These are phyloP conservation scores for Dicyrtoma fusca DNA, from an alignment of 2,888 invertebrate species.

Conservation along the genomic window DNA sequence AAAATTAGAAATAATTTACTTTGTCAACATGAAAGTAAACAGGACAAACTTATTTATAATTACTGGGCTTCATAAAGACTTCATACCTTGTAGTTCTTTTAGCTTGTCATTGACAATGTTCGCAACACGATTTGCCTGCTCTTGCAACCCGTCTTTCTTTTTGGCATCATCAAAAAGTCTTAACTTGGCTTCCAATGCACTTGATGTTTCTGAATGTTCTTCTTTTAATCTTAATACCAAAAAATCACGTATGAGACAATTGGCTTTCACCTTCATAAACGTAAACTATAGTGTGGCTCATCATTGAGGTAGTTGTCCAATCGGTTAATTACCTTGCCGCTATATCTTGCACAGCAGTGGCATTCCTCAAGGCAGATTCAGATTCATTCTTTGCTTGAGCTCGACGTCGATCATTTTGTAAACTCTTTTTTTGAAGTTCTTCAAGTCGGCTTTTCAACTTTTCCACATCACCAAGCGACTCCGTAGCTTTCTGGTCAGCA, in stretches of 20 bases:
- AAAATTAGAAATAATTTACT: too few relatives aligned
- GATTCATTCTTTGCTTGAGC: conserved; percentile 79
- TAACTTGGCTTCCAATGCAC: conserved; percentile 72
- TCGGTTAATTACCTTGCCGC: conserved; percentile 61
- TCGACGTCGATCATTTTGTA: conserved; percentile 80
- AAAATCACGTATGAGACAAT: neutral
- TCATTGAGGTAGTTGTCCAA: conserved; percentile 39
- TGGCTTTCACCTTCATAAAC: conserved; percentile 8
- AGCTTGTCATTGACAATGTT: conserved; percentile 76
- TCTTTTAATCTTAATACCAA: conserved; percentile 62
- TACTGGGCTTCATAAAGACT: too few relatives aligned
- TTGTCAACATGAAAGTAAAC: too few relatives aligned
- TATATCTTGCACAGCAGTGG: conserved; percentile 71
- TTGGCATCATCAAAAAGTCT: conserved; percentile 77
- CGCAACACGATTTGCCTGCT: conserved; percentile 80
- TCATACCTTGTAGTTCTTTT: conserved; percentile 70
- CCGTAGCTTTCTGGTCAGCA: conserved; percentile 78
- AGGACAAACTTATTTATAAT: too few relatives aligned
- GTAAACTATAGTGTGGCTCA: conserved; percentile 15
- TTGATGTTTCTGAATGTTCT: conserved; percentile 74
- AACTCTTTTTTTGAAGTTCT: conserved; percentile 76
- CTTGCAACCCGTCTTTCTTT: conserved; percentile 73
- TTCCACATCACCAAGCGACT: conserved; percentile 76
- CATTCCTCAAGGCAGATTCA: conserved; percentile 72
- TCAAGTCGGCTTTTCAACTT: conserved; percentile 72